These are phyloP conservation scores for Drosophila kokeensis DNA, from an alignment of 2,888 invertebrate species.

Conservation along the genomic window DNA sequence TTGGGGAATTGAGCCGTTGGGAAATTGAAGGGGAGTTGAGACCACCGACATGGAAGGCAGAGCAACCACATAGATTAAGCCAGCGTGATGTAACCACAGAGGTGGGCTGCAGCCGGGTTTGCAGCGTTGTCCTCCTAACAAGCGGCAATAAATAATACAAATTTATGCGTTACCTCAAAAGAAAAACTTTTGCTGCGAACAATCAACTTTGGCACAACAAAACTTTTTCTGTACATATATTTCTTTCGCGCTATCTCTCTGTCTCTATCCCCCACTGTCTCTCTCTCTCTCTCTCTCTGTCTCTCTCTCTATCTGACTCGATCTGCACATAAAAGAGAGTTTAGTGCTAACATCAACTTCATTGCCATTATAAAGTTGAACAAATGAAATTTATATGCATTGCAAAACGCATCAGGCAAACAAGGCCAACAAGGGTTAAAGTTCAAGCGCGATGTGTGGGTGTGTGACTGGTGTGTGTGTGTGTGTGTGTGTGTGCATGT, in stretches of 20 bases:
- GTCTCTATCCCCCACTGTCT: not conserved
- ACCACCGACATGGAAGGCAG: constrained; percentile 7
- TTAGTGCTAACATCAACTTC: constrained; percentile 70
- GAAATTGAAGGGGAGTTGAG: not conserved
- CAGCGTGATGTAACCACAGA: constrained; percentile 1
- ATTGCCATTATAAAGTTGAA: constrained; percentile 76
- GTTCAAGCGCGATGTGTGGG: not conserved
- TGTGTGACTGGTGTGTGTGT: not conserved
- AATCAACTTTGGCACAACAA: constrained; percentile 59
- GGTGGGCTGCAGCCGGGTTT: not conserved
- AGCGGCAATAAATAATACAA: constrained; percentile 70
- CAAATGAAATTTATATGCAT: constrained; percentile 76
- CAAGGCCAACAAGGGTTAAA: constrained; percentile 39
- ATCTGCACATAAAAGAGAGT: constrained; percentile 8
- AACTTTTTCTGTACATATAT: constrained; percentile 41
- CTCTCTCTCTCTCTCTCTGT: not conserved
- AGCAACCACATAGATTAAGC: constrained; percentile 5
- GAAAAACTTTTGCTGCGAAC: constrained; percentile 55
- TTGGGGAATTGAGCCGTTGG: not conserved
- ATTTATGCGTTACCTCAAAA: constrained; percentile 69
- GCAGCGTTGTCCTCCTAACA: constrained; percentile 26
- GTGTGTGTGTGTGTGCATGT: not conserved
- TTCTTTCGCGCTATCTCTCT: constrained; percentile 36
- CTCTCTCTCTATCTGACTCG: not conserved
- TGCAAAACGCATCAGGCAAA: constrained; percentile 66